These are phyloP conservation scores for Cygnus olor DNA, from an alignment of 2,797 vertebrate genomes.

Conservation along the genomic window DNA sequence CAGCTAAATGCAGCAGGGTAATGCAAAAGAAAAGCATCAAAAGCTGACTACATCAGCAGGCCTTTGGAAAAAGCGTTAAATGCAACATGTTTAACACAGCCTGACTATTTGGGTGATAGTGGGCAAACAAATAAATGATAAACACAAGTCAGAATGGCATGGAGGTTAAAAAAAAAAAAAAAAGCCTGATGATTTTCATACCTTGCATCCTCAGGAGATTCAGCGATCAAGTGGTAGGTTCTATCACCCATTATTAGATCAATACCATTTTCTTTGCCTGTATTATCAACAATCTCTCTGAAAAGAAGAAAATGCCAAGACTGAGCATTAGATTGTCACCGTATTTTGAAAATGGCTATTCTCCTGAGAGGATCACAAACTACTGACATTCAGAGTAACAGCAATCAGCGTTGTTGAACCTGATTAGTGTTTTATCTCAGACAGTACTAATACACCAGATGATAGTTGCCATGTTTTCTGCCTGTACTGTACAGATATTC, in stretches of 20 bases:
- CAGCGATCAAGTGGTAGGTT: conserved; percentile 93
- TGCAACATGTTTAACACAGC: neutral
- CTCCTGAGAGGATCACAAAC: neutral
- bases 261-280: conserved; percentile 93
- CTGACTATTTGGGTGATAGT: neutral
- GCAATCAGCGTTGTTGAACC: neutral
- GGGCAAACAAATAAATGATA: neutral
- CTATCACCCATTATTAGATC: conserved; percentile 90
- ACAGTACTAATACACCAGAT: neutral
- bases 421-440: neutral
- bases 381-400: neutral
- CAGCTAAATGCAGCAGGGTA: neutral
- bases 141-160: neutral
- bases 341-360: neutral
- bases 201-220: conserved; percentile 96
- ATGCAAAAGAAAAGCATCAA: neutral
- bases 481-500: neutral
- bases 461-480: neutral
- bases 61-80: neutral
- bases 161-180: neutral
- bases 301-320: neutral
- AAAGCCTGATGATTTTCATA: conserved; percentile 26
- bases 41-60: neutral
- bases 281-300: conserved; percentile 94
- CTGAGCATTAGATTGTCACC: neutral